Evolutionary conservation across 1,140 invertebrate genomes (phyloP), one percentile per base, ranked within the genome.

Genomic region (Bicyclus anynana): DNA sequence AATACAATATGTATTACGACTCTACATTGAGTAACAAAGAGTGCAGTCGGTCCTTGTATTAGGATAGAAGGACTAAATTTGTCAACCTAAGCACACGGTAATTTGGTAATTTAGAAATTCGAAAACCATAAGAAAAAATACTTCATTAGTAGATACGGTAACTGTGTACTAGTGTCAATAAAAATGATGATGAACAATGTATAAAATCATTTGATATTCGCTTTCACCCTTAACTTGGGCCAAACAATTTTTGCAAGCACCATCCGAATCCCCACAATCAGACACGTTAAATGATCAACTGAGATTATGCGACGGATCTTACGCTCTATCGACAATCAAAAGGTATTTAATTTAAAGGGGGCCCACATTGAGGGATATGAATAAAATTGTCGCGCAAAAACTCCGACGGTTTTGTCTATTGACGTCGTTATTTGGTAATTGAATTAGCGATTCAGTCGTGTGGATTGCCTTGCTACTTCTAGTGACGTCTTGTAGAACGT

Each of bases 211-310:
- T 47, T 35, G 5, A n/a, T n/a, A n/a, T n/a, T n/a, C n/a, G n/a
- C n/a, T n/a, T n/a, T 0, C 26, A 14, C 53, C 54, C 42, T 5
- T 72, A 49, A 59, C 53, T 69, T 68, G 52, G 0, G 59, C 62
- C 60, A 53, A 12, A 48, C 55, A 68, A 62, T 52, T 64, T 64
- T 59, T 54, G 58, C 66, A 53, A 59, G 40, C 63, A 59, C 16
- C 44, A 61, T 57, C 59, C 56, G 64, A 66, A 72, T 57, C 66
- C 68, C 71, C 65, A 65, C 72, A 69, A 74, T 60, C 58, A 60
- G 65, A 64, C 62, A 70, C 64, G 60, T 69, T 54, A 84, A 84
- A 84, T 81, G 83, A 84, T 84, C 83, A 86, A 74, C 69, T 51
- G 71, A 80, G 79, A 80, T 86, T 84, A 83, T 62, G 62, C 53